These are phyloP conservation scores for Neomonachus schauinslandi DNA, from an alignment of 2,113 vertebrate genomes.

Conservation along the genomic window DNA sequence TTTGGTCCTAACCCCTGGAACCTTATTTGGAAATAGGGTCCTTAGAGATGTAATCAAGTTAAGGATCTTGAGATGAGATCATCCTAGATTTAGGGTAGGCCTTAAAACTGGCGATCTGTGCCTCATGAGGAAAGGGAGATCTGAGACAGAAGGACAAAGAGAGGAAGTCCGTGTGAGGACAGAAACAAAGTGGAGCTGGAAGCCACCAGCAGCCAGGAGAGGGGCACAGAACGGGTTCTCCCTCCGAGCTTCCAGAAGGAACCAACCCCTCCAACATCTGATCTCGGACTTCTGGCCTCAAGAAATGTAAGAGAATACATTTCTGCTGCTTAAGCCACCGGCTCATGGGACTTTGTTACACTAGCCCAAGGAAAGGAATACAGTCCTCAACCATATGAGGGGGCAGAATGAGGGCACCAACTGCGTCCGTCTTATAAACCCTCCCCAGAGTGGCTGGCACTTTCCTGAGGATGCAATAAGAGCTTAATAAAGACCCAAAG, in stretches of 20 bases:
- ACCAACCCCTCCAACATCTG: not conserved
- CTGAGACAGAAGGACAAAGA: not conserved
- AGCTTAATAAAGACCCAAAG: not conserved
- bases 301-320: not conserved
- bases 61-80: not conserved
- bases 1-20: not conserved
- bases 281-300: not conserved
- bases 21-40: not conserved
- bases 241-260: not conserved
- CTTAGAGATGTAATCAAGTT: not conserved
- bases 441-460: too few relatives aligned
- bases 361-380: not conserved
- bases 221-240: too few relatives aligned
- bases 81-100: not conserved
- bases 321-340: not conserved
- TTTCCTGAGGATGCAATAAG: not conserved
- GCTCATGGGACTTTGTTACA: not conserved
- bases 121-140: not conserved
- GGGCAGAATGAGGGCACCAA: fast-evolving
- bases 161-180: not conserved
- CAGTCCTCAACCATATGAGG: not conserved
- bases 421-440: not conserved
- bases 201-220: not conserved
- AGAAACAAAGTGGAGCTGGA: not conserved
- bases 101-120: fast-evolving